phyloP scores from a whole-genome alignment of 2,888 invertebrate species.

The Alloplasta piceator region DNA sequence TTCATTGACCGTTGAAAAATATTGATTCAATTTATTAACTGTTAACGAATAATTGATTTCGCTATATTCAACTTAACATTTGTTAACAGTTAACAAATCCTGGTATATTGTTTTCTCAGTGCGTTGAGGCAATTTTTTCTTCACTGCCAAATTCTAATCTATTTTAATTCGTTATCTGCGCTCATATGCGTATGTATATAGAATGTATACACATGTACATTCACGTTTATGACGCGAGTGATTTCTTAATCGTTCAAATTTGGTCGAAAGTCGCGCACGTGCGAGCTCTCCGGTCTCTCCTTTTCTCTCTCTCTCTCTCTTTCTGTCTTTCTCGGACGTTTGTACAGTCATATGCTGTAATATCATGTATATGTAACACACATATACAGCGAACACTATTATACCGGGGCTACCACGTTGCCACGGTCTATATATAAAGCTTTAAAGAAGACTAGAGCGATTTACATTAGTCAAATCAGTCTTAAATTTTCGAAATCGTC shows the following conservation, averaged over 20 bases:
- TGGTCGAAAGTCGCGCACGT: slow-evolving; percentile 48
- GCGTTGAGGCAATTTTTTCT: slow-evolving; percentile 8
- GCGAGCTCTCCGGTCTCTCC: slow-evolving; percentile 30
- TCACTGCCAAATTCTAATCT: slow-evolving; percentile 41
- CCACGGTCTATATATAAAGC: background rate
- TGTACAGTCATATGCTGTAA: slow-evolving; percentile 15
- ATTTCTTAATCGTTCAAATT: slow-evolving; percentile 57
- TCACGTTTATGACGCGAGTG: background rate
- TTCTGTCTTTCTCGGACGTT: slow-evolving; percentile 5
- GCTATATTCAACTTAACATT: no score
- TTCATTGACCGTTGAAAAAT: no score
- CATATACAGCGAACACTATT: slow-evolving; percentile 11
- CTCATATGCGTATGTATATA: background rate
- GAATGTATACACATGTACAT: background rate
- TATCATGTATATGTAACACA: background rate
- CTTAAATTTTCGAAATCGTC: no score
- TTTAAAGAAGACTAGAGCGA: no score
- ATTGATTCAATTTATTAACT: no score
- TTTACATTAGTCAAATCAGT: no score
- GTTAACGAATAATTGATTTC: no score
- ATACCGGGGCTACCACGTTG: slow-evolving; percentile 3
- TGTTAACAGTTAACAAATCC: no score
- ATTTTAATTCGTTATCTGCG: slow-evolving; percentile 52
- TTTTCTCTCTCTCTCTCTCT: slow-evolving; percentile 7
- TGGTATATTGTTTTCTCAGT: no score